Base-by-base conservation (phyloP, 1,140 invertebrate genomes). In the Pogonus chalceus region DNA sequence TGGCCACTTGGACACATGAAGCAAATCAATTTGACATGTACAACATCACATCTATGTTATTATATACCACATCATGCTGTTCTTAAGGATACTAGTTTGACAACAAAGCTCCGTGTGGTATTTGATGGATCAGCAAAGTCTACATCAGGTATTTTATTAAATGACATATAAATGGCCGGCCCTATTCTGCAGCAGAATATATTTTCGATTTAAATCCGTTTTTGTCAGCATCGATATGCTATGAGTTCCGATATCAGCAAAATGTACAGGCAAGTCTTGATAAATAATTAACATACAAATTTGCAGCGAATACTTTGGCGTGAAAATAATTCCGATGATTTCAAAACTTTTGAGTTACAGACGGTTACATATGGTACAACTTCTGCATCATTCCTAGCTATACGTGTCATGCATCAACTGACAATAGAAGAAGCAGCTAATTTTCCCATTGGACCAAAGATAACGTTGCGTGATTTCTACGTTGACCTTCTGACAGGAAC, bases 101-200 rank as follows among this genome's bases (percentile, higher is more conserved):
- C n/a, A n/a, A n/a, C n/a, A n/a, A n/a, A n/a, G n/a, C n/a, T n/a
- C n/a, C n/a, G n/a, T n/a, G n/a, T n/a, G n/a, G n/a, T n/a, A n/a
- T n/a, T n/a, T n/a, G n/a, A n/a, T n/a, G n/a, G n/a, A n/a, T n/a
- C n/a, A 18, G 59, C 60, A 1, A 56, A 52, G 53, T 55, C 60
- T 12, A 49, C 54, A 10, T 53, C 53, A 20, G 59, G 61, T 20
- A 50, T 56, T 9, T 68, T 63, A 1, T 52, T 70, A 14, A 69
- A 69, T n/a, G n/a, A 67, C 21, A 57, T 59, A 14, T 56, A 67
- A 10, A 57, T 62, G 39, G 59, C 62, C 2, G 70, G 69, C 4
- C 64, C 66, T n/a, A n/a, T n/a, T n/a, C n/a, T n/a, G n/a, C n/a
- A 2, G 61, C 52, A 68, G 21, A 66, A 69, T 20, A 54, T 73